Conservation (phyloP, 1,140 invertebrate genomes). For the Euglossa dilemma region DNA sequence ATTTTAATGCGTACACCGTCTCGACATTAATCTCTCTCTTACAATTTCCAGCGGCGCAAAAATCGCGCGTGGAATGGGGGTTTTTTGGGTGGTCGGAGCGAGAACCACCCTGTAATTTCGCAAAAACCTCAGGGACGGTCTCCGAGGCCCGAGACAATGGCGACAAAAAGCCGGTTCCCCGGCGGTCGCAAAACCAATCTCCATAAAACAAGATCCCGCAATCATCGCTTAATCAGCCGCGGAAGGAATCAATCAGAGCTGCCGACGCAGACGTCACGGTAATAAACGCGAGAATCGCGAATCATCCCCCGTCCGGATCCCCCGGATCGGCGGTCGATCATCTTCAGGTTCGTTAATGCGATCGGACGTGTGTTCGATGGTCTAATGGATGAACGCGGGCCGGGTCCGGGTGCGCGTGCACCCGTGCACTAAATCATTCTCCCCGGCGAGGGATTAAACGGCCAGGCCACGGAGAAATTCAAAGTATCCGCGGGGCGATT, state of each 20-base stretch:
- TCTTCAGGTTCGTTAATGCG: conserved; percentile 7
- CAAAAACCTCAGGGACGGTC: not conserved
- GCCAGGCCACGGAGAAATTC: not conserved
- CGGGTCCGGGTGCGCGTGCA: not conserved
- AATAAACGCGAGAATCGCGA: conserved; percentile 11
- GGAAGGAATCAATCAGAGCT: not conserved
- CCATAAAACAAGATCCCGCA: not conserved
- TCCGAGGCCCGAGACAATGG: not conserved
- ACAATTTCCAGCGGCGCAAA: not conserved
- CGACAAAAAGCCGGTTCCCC: not conserved
- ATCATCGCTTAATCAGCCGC: not conserved
- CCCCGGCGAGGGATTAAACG: too few relatives aligned
- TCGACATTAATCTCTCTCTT: not conserved
- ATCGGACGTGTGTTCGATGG: not conserved
- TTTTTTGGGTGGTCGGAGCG: not conserved
- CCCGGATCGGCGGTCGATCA: not conserved
- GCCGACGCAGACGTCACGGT: not conserved
- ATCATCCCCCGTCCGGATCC: not conserved
- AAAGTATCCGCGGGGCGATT: conserved; percentile 2
- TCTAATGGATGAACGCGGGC: not conserved
- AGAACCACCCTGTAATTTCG: not conserved
- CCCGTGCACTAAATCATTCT: conserved; percentile 17
- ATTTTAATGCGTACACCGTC: too few relatives aligned
- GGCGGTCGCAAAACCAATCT: not conserved
- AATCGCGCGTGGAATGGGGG: not conserved